Evolutionary conservation across 2,797 vertebrate species (phyloP), one percentile per base, ranked within the genome.

Genomic region (Chelon auratus): DNA sequence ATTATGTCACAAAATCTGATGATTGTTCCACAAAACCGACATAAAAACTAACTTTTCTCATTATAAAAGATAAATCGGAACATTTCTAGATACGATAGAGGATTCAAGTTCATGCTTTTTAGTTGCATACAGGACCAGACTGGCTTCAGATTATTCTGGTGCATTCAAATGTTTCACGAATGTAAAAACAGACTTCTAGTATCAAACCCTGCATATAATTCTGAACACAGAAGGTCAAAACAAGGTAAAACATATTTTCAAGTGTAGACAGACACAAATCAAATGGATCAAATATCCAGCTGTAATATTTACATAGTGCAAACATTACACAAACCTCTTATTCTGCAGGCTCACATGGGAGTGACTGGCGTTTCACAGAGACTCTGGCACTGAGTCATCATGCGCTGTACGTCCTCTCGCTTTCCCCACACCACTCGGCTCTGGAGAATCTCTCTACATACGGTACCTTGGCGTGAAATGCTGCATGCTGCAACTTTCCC

Each of bases 401-500:
- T 11, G 68, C n/a, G 22, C 18, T 67, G 47, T n/a, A 0, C 12
- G 62, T 62, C 24, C 20, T 5, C 4, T 65, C 51, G 50, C 60
- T 78, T 52, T 62, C 24, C 22, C 62, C 30, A 69, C 75, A 56
- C 20, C 66, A 24, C 52, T 60, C 62, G 68, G 58, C 62, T 63
- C 42, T 52, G 68, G 56, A 69, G 43, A 36, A 56, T 66, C 53
- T 62, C 57, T 62, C 57, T 11, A 9, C 58, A 36, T 69, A 17
- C 30, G 8, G 20, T 2, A 83, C 74, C 59, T 67, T 61, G 1
- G 53, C 36, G 82, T 68, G 72, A 92, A 90, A 91, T 87, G 80
- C 85, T 84, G 75, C 73, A 75, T 10, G 53, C 13, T 76, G 73
- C 75, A 85, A 55, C 50, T 80, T 72, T 75, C 33, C 59, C 67